Evolutionary conservation across 2,888 invertebrate species (phyloP), one percentile per base, ranked within the genome.

Genomic region (Sinodicranocentrus sp.): DNA sequence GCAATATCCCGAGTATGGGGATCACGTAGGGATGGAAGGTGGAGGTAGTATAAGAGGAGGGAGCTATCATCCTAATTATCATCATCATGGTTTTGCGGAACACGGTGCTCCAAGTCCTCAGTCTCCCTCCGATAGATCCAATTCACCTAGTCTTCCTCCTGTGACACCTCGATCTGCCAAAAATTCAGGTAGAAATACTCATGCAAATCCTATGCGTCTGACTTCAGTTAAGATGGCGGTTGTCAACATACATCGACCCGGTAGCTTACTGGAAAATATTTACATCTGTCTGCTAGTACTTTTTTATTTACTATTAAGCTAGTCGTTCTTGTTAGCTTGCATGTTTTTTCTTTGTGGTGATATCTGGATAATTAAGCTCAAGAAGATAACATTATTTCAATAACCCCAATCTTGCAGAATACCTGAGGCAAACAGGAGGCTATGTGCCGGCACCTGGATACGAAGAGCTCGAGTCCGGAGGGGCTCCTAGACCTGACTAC

Each of bases 381-480:
- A n/a, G n/a, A n/a, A n/a, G n/a, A n/a, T n/a, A 39, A 39, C 13
- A 39, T 39, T 39, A 13, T 13, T 39, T 39, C 39, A 39, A 13
- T 39, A 39, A 8, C 13, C 39, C 5, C 39, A 39, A n/a, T 48
- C 15, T 48, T n/a, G 6, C 83, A 91, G 92, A 93, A 89, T 93
- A 93, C 90, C 90, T 94, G 89, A 91, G 92, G 88, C 92, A 92
- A 90, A 91, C 91, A 82, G 91, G 91, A 26, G 90, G 91, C 17
- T 92, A 91, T 88, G 89, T 89, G 15, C 91, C 92, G 78, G 92
- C 92, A 90, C 84, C 84, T 88, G 94, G 94, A 76, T 94, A 94
- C 90, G 94, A 94, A 89, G 94, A 94, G 90, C 91, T 94, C 89
- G 94, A 93, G 89, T 88, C 90, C 90, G 86, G 89, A 90, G 89